These are phyloP conservation scores for Stenotaenia linearis DNA, from an alignment of 2,888 invertebrate genomes.

Conservation along the genomic window DNA sequence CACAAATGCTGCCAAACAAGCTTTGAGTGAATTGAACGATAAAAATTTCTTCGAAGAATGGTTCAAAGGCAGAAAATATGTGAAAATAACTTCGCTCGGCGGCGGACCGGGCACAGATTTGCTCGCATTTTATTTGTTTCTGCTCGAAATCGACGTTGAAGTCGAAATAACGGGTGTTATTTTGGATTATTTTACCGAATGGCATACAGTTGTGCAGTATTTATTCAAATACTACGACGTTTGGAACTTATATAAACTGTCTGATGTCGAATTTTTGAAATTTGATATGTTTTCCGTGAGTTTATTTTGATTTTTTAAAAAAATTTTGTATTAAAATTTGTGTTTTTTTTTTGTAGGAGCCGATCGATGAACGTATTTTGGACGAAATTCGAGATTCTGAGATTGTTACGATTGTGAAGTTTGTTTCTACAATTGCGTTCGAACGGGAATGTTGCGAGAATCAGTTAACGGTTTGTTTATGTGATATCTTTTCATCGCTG, in stretches of 20 bases:
- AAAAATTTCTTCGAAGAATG: neutral
- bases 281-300: neutral
- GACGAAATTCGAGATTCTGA: neutral
- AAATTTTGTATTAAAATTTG: neutral
- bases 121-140: neutral
- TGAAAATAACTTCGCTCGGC: neutral
- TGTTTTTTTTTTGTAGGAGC: neutral
- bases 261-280: neutral
- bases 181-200: neutral
- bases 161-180: neutral
- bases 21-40: neutral
- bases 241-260: neutral
- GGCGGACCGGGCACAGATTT: neutral
- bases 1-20: neutral
- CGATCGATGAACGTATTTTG: neutral
- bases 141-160: neutral
- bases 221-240: neutral
- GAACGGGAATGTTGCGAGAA: neutral
- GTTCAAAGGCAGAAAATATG: neutral
- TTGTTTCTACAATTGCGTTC: neutral
- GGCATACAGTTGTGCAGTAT: neutral
- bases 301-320: neutral
- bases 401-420: neutral
- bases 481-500: neutral
- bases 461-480: neutral